Conservation (phyloP, 2,888 invertebrate species). For the Lasioglossum figueresi region DNA sequence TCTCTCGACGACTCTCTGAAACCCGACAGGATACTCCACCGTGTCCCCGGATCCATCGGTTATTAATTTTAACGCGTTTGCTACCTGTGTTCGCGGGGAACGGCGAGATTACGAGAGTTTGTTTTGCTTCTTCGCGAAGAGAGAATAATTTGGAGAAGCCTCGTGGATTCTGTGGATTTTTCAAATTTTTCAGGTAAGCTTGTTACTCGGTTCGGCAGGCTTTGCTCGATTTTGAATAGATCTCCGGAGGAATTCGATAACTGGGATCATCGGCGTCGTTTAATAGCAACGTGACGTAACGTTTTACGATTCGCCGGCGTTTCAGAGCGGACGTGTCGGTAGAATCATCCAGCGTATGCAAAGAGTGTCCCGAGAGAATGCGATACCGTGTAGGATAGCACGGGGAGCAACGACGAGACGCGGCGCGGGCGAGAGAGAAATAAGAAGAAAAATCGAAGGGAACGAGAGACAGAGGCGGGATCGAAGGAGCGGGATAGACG, state of each 20-base stretch:
- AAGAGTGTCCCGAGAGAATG: conserved; percentile 2
- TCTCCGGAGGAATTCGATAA: conserved; percentile 1
- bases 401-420: background rate
- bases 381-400: conserved; percentile 15
- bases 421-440: background rate
- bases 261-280: background rate
- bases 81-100: background rate
- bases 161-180: background rate
- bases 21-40: background rate
- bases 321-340: background rate
- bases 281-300: conserved; percentile 33
- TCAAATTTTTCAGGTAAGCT: background rate
- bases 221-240: background rate
- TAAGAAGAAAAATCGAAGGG: conserved; percentile 18
- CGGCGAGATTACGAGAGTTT: background rate
- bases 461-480: conserved; percentile 35
- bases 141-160: no score
- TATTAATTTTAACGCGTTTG: background rate
- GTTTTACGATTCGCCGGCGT: background rate
- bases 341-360: conserved; percentile 12
- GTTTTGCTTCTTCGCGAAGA: background rate
- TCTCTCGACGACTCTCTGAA: background rate
- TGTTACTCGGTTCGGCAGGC: background rate
- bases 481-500: conserved; percentile 60
- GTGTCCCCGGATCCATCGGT: background rate